Conservation (phyloP, 2,113 vertebrate species). For the Lipotes vexillifer region DNA sequence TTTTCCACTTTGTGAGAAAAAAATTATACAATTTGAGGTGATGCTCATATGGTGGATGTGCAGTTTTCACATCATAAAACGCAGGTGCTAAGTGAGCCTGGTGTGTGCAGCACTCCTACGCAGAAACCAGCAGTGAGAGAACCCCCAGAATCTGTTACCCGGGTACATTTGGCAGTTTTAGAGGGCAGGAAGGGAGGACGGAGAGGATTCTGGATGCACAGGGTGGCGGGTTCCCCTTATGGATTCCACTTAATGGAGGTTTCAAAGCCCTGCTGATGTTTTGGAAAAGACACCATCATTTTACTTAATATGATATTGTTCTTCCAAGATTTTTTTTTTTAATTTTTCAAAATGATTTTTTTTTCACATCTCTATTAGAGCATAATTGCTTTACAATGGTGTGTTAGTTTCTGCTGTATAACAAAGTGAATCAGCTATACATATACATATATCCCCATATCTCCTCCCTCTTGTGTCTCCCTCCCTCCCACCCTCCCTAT, state of each 20-base stretch:
- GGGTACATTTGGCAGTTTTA: constrained; percentile 61
- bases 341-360: no score
- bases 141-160: background rate
- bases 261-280: background rate
- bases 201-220: background rate
- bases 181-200: background rate
- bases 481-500: no score
- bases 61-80: constrained; percentile 76
- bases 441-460: no score
- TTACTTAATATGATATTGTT: background rate
- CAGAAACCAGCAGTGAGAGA: constrained; percentile 73
- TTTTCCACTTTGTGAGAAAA: constrained; percentile 78
- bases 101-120: constrained; percentile 73
- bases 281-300: background rate
- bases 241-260: background rate
- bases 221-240: background rate
- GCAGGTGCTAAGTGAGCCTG: constrained; percentile 75
- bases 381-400: no score
- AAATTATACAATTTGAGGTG: constrained; percentile 74
- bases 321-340: background rate
- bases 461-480: no score
- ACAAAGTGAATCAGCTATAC: no score
- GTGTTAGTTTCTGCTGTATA: no score
- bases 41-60: constrained; percentile 75
- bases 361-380: no score